Evolutionary conservation across 2,888 invertebrate species (phyloP), one percentile per base, ranked within the genome.

Genomic region (Aproaerema taeniolella): DNA sequence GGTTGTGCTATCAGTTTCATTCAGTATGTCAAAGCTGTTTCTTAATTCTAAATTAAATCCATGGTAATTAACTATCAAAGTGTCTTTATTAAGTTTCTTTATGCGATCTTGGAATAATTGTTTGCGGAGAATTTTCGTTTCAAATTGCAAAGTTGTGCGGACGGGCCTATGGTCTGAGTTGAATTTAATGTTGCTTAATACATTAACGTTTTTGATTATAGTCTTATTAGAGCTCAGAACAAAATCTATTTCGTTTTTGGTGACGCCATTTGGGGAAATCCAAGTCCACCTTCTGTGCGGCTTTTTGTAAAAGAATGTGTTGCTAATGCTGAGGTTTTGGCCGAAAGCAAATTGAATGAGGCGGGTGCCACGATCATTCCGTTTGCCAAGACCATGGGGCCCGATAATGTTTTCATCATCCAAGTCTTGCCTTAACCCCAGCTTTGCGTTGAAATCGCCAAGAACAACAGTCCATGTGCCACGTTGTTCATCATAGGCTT

Each of bases 391-490:
- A 20, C 20, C 20, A 20, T 20, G 20, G 4, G 20, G 20, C 7
- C 20, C 20, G 7, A 20, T 4, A 20, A 20, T 20, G 20, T 7
- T 6, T 20, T 4, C 20, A 20, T 20, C 7, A 20, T 28, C 28
- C 3, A 9, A 10, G 28, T 28, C 28, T 9, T 4, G n/a, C n/a
- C 28, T 28, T 10, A 4, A 7, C 3, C 28, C 28, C 2, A 28
- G 16, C 6, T 35, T 30, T 12, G 31, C 39, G 11, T 34, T 30
- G 11, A 30, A 29, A n/a, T 35, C 24, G 8, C 31, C 20, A 1
- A 40, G 8, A 7, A 34, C 9, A n/a, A 30, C 15, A 14, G 25
- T 24, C 40, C 40, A 29, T 12, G 31, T 31, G 9, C 34, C 29
- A 12, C 31, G 11, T 9, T 24, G 20, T 25, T 31, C 31, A n/a